These are phyloP conservation scores for Trissoscelio sp. DNA, from an alignment of 2,888 invertebrate species.

Conservation along the genomic window DNA sequence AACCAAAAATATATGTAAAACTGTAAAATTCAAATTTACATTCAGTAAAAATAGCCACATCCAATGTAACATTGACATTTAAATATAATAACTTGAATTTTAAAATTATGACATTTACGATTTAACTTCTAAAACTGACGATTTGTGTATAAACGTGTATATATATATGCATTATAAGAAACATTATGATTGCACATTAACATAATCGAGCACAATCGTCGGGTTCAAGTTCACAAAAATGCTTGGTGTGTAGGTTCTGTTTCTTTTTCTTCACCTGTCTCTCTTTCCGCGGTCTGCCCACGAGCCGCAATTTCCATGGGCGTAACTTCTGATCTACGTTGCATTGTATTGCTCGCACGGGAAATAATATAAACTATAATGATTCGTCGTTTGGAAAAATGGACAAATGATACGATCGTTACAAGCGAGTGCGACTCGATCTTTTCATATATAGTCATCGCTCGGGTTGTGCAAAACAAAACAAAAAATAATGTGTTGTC, in stretches of 20 bases:
- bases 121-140: not conserved
- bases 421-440: not conserved
- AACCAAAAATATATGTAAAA: no score
- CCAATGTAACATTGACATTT: no score
- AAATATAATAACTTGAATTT: no score
- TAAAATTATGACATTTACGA: constrained; percentile 1
- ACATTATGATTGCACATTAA: constrained; percentile 1
- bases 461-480: not conserved
- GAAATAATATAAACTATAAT: constrained; percentile 60
- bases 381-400: constrained; percentile 54
- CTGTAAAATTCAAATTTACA: no score
- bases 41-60: no score
- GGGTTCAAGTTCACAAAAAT: constrained; percentile 57
- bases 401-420: constrained; percentile 42
- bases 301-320: constrained; percentile 59
- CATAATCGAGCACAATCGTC: constrained; percentile 20
- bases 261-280: constrained; percentile 39
- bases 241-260: constrained; percentile 35
- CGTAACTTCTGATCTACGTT: constrained; percentile 58
- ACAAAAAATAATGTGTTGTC: constrained; percentile 14
- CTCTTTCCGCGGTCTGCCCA: constrained; percentile 53
- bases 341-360: constrained; percentile 47
- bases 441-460: constrained; percentile 45
- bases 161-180: not conserved
- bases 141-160: not conserved